phyloP scores from a whole-genome alignment of 1,140 invertebrate species.

The Elymnias hypermnestra region DNA sequence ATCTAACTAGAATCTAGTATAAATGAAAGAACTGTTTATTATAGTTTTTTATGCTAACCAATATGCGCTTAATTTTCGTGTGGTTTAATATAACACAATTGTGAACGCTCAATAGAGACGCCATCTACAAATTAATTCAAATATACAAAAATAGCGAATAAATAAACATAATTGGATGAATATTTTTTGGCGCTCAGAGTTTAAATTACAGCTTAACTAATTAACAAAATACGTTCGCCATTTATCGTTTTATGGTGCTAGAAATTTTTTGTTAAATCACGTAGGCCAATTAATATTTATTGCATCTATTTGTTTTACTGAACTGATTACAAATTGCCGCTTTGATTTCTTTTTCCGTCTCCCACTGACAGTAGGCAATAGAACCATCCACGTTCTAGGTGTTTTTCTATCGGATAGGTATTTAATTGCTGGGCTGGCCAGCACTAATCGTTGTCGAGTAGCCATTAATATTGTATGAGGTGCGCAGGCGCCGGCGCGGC shows the following conservation, averaged over 20 bases:
- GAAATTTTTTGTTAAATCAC: background rate
- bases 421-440: conserved; percentile 23
- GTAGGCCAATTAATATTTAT: background rate
- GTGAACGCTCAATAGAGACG: too few relatives aligned
- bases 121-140: too few relatives aligned
- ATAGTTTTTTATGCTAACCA: too few relatives aligned
- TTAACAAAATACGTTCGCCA: too few relatives aligned
- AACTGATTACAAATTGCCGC: conserved; percentile 10
- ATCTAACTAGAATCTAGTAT: too few relatives aligned
- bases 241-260: background rate
- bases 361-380: background rate
- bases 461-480: conserved; percentile 59
- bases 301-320: conserved; percentile 2
- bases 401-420: conserved; percentile 23
- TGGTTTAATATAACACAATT: too few relatives aligned
- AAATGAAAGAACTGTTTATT: too few relatives aligned
- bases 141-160: too few relatives aligned
- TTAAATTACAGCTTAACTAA: too few relatives aligned
- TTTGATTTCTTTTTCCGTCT: conserved; percentile 6
- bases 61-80: too few relatives aligned
- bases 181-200: too few relatives aligned
- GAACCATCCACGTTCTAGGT: background rate
- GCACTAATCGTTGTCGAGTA: conserved; percentile 34
- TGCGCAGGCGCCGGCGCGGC: conserved; percentile 42
- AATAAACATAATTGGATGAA: too few relatives aligned